Conservation (phyloP, 2,113 vertebrate species). For the Butastur rufipennis region DNA sequence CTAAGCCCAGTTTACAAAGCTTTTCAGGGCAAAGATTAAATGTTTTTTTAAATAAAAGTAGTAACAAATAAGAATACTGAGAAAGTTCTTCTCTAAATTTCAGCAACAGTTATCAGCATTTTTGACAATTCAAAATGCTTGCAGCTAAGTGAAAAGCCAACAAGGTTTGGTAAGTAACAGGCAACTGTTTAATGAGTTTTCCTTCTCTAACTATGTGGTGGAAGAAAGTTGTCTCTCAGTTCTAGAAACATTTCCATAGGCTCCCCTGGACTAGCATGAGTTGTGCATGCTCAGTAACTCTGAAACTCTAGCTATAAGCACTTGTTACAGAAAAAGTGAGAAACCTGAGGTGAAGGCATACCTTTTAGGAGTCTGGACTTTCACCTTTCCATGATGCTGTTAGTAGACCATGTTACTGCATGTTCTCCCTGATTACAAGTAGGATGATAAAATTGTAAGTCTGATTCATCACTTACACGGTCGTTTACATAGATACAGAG, state of each 20-base stretch:
- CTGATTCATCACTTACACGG: background rate
- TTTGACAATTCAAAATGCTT: background rate
- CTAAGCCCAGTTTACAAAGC: background rate
- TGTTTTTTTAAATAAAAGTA: background rate
- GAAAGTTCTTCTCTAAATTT: background rate
- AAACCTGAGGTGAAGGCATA: background rate
- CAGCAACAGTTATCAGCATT: background rate
- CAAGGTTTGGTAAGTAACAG: background rate
- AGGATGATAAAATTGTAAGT: background rate
- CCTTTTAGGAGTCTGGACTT: background rate
- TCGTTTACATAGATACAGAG: background rate
- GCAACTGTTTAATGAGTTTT: background rate
- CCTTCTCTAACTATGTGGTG: background rate
- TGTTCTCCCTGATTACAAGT: background rate
- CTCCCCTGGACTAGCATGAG: background rate
- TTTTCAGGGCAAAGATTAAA: background rate
- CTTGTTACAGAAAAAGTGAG: background rate
- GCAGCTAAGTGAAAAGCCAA: background rate
- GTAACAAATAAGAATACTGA: background rate
- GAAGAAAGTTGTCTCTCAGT: background rate
- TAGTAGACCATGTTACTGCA: background rate
- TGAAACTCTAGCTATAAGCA: background rate
- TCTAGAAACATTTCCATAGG: background rate
- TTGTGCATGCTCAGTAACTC: background rate
- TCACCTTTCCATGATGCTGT: background rate